phyloP scores from a whole-genome alignment of 2,888 invertebrate genomes.

The Pristionchus exspectatus region DNA sequence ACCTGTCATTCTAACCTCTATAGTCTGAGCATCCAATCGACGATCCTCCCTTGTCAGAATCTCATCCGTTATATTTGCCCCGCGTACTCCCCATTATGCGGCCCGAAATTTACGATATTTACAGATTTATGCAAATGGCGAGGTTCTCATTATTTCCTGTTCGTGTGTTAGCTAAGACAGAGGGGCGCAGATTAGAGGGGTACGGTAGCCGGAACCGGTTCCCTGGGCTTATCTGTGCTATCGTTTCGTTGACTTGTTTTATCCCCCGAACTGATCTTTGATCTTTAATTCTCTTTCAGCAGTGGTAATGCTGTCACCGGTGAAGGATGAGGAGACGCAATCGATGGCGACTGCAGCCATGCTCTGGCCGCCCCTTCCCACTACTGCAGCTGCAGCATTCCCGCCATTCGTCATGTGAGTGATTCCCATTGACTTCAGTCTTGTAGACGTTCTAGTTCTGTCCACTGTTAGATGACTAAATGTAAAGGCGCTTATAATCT shows the following conservation, averaged over 20 bases:
- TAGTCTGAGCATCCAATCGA: background rate
- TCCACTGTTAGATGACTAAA: too few species aligned
- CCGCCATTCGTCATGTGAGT: constrained; percentile 47
- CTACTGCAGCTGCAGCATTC: constrained; percentile 8
- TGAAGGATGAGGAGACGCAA: constrained; percentile 23
- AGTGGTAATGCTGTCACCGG: constrained; percentile 20
- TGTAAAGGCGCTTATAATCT: too few species aligned
- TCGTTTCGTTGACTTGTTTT: constrained; percentile 24
- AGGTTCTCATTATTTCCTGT: constrained; percentile 3
- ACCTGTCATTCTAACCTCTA: background rate
- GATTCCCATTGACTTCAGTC: too few species aligned
- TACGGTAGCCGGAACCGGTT: constrained; percentile 22
- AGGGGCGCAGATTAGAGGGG: background rate
- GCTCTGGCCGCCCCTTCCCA: constrained; percentile 16
- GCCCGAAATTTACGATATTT: constrained; percentile 41
- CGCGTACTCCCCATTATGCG: background rate
- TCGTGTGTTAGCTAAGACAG: constrained; percentile 15
- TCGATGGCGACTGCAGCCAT: background rate
- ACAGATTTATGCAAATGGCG: constrained; percentile 39
- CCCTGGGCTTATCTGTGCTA: background rate
- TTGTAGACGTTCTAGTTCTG: background rate
- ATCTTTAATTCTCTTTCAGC: background rate
- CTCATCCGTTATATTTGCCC: background rate
- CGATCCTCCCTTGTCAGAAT: background rate
- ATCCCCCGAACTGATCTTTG: background rate